phyloP scores from a whole-genome alignment of 2,113 vertebrate species.

The Eptesicus fuscus region DNA sequence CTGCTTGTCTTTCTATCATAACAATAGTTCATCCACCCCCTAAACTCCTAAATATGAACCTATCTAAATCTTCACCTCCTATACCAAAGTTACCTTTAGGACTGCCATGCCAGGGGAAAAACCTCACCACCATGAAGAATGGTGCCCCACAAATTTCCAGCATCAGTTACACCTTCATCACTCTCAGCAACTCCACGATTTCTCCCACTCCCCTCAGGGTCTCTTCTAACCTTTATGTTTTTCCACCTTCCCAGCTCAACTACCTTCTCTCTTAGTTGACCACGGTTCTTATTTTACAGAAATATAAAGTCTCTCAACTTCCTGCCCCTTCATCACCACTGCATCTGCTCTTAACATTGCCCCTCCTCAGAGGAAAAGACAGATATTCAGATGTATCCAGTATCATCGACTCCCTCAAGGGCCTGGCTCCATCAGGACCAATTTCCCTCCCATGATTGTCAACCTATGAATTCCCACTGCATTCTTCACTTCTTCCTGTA shows the following conservation, averaged over 20 bases:
- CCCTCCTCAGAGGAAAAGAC: not conserved
- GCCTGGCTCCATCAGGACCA: not conserved
- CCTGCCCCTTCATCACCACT: not conserved
- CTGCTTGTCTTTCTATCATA: not conserved
- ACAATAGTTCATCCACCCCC: not conserved
- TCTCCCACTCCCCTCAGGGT: not conserved
- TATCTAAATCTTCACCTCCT: not conserved
- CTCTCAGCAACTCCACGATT: not conserved
- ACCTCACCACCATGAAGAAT: not conserved
- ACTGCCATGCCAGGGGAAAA: not conserved
- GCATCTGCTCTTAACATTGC: not conserved
- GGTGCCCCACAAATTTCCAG: not conserved
- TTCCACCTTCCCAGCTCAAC: not conserved
- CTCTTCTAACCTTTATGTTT: not conserved
- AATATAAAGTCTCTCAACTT: not conserved
- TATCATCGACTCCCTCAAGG: not conserved
- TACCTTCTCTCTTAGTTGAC: not conserved
- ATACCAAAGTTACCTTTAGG: not conserved
- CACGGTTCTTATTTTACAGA: slow-evolving; percentile 10
- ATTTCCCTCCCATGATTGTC: not conserved
- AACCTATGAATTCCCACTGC: not conserved
- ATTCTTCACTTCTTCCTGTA: not conserved
- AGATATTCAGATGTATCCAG: not conserved
- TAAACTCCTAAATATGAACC: not conserved
- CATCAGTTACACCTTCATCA: not conserved